phyloP scores from a whole-genome alignment of 2,797 vertebrate genomes.

The Holocentrus rufus region DNA sequence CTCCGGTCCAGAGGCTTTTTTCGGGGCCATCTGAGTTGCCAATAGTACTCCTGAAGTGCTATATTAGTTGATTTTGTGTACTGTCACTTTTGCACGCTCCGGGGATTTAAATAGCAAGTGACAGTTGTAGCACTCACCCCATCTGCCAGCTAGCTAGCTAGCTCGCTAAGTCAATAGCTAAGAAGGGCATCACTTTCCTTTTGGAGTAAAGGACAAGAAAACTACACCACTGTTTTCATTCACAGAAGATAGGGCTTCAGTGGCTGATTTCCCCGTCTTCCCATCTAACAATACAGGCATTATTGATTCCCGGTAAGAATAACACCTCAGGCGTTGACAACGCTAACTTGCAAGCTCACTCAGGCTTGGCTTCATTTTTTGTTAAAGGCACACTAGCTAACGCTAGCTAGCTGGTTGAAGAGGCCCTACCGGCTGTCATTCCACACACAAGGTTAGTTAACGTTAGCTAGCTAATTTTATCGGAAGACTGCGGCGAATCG shows the following conservation, averaged over 20 bases:
- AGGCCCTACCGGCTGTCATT: constrained; percentile 71
- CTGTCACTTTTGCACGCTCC: constrained; percentile 80
- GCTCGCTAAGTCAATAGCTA: constrained; percentile 73
- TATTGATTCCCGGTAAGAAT: constrained; percentile 75
- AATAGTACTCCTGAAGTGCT: constrained; percentile 75
- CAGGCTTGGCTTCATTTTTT: constrained; percentile 48
- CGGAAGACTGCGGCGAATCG: background rate
- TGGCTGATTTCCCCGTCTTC: constrained; percentile 52
- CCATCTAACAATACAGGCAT: constrained; percentile 55
- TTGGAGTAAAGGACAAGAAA: constrained; percentile 73
- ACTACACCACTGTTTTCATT: constrained; percentile 49
- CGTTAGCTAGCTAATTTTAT: background rate
- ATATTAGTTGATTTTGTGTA: constrained; percentile 80
- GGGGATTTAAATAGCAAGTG: constrained; percentile 84
- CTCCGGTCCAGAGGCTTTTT: constrained; percentile 82
- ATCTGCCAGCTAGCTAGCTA: constrained; percentile 77
- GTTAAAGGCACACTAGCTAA: constrained; percentile 62
- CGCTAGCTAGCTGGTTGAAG: constrained; percentile 51
- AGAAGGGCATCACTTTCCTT: constrained; percentile 74
- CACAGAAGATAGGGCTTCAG: constrained; percentile 58
- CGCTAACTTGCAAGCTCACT: constrained; percentile 33
- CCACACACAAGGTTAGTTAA: constrained; percentile 10
- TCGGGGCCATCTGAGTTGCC: constrained; percentile 77
- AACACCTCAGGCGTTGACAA: constrained; percentile 7
- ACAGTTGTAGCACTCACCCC: constrained; percentile 75